A percentile compares a stretch with the other conserved stretches of the same genome.
Evolutionary conservation across 2,113 vertebrate genomes (phyloP).

Genomic region (Plestiodon gilberti): DNA sequence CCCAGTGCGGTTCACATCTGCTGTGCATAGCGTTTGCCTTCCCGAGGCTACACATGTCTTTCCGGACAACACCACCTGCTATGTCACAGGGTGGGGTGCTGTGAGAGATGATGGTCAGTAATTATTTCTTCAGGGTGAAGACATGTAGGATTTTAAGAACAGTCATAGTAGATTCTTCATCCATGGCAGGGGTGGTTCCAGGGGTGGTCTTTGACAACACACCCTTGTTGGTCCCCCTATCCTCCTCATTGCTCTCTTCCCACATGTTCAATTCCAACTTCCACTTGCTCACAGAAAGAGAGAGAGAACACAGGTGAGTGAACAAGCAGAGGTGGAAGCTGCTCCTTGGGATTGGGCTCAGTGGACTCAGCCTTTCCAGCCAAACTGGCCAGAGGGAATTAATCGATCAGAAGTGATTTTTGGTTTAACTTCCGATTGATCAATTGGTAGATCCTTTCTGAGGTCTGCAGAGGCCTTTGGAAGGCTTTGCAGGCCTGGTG

Average conservation of each 20-base stretch:
- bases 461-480: no score
- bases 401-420: no score
- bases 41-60: conserved; percentile 71
- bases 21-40: conserved; percentile 76
- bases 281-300: no score
- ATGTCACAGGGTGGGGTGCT: conserved; percentile 81
- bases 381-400: no score
- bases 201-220: neutral
- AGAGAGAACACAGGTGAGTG: no score
- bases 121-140: neutral
- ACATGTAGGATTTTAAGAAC: neutral
- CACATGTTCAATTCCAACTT: neutral
- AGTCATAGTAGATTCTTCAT: neutral
- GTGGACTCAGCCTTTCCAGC: no score
- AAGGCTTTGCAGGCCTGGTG: no score
- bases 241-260: no score
- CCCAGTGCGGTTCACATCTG: conserved; percentile 66
- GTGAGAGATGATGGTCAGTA: conserved; percentile 72
- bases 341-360: no score
- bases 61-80: conserved; percentile 67
- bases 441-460: no score
- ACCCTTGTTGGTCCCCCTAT: neutral
- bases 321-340: no score
- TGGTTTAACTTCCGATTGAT: no score
- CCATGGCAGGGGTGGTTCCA: neutral